Base-by-base conservation (phyloP, 2,113 vertebrate species). In the Ariopsis seemanni region DNA sequence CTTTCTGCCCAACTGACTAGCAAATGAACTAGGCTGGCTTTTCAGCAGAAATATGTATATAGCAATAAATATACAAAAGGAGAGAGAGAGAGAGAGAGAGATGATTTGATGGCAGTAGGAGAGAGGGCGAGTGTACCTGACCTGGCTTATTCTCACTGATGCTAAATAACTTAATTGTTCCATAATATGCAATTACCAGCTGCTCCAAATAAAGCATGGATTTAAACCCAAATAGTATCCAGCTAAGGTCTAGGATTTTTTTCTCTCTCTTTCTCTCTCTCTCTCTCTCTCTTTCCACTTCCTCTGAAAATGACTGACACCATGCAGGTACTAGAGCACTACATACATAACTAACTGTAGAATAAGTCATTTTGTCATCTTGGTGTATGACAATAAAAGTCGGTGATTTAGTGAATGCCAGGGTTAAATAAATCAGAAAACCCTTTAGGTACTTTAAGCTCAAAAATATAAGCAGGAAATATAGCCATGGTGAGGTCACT, bases 1-100 rank as follows among this genome's bases (percentile, higher is more conserved):
- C 94, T 95, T 94, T 94, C 93, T 95, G 94, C 93, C 93, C 95
- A 94, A 95, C 93, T 90, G 94, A 95, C 93, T 95, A 94, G 96
- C 95, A 96, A 94, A 93, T 95, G 93, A 95, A 96, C 93, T 92
- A 92, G 93, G 93, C 91, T 92, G 91, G 92, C 94, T 94, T 94
- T 95, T 95, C 94, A 94, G 94, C 94, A 94, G 91, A 95, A 94
- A 95, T 94, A 94, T 94, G 93, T 92, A 95, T 91, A 95, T 91
- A 89, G 90, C 91, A 92, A 93, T 93, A 94, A 93, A 93, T 94
- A 95, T 91, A 94, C 91, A 93, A 92, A 90, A 15, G 60, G 63
- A 71, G 82, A 81, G 67, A 75, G 78, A 57, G 67, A 62, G 15
- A 50, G 71, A 1, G 87, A 69, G 78, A 58, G 80, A 77, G 58